These are phyloP conservation scores for Echinarachnius parma DNA, from an alignment of 53 echinoderm and acorn worm species.

Conservation along the genomic window DNA sequence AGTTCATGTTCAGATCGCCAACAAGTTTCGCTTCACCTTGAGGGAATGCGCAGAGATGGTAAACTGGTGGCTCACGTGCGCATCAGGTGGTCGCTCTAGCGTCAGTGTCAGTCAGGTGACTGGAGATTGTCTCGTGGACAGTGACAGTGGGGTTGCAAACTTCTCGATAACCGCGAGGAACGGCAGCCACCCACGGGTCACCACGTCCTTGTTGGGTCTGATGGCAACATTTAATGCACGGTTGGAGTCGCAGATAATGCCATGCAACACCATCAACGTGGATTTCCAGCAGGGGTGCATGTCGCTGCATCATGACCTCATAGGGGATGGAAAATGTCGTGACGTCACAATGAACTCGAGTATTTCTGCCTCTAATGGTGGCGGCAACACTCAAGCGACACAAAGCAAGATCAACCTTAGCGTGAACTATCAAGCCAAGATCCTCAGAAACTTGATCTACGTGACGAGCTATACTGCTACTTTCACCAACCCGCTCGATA, in stretches of 20 bases:
- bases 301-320: constrained; percentile 30
- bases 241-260: constrained; percentile 17
- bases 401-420: background rate
- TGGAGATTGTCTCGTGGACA: constrained; percentile 13
- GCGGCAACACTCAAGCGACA: constrained; percentile 5
- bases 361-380: background rate
- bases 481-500: background rate
- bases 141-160: background rate
- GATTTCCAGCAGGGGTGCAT: constrained; percentile 41
- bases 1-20: constrained; percentile 4
- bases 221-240: constrained; percentile 7
- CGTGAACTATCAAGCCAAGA: constrained; percentile 30
- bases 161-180: constrained; percentile 26
- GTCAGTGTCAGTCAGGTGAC: constrained; percentile 7
- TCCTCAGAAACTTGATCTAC: constrained; percentile 26
- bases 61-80: constrained; percentile 31
- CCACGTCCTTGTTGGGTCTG: constrained; percentile 9
- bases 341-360: constrained; percentile 35
- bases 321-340: constrained; percentile 32
- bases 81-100: background rate
- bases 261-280: constrained; percentile 9
- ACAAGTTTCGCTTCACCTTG: constrained; percentile 17
- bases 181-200: constrained; percentile 16
- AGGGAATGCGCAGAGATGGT: constrained; percentile 35
- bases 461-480: constrained; percentile 23